Conservation (phyloP, 2,113 vertebrate species). For the Grantiella picta region DNA sequence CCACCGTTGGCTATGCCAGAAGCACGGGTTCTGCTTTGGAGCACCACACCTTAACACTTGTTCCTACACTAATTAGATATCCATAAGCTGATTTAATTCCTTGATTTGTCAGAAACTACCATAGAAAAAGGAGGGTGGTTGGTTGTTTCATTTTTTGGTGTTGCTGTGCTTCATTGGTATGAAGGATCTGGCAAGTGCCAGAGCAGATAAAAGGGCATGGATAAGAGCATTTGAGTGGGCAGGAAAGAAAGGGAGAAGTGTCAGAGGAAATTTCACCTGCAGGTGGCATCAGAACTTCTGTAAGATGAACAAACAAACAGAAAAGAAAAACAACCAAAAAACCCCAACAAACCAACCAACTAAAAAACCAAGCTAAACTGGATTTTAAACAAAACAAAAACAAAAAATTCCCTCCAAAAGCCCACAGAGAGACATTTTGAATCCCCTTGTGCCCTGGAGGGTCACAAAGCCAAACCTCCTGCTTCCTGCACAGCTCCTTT, state of each 20-base stretch:
- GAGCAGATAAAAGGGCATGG: not conserved
- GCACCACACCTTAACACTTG: not conserved
- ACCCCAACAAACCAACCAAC: not conserved
- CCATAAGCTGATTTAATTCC: not conserved
- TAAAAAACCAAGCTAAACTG: not conserved
- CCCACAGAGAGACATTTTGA: rapidly evolving
- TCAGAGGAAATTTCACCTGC: not conserved
- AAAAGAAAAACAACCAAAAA: not conserved
- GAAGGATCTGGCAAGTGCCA: not conserved
- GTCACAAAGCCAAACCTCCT: not conserved
- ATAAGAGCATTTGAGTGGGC: rapidly evolving
- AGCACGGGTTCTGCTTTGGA: not conserved
- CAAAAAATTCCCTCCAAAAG: not conserved
- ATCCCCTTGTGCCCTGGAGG: not conserved
- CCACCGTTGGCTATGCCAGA: not conserved
- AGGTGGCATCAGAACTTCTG: not conserved
- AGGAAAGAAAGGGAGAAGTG: not conserved
- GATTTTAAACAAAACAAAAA: not conserved
- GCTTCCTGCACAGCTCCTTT: not conserved
- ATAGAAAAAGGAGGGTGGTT: not conserved
- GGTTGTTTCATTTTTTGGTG: rapidly evolving
- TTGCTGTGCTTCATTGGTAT: not conserved
- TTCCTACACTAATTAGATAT: not conserved
- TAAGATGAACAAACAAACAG: not conserved
- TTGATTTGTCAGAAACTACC: not conserved